Percentiles rank a stretch among this genome's conserved stretches.
Conservation (phyloP, 2,113 vertebrate genomes). For the Hyperoodon ampullatus region DNA sequence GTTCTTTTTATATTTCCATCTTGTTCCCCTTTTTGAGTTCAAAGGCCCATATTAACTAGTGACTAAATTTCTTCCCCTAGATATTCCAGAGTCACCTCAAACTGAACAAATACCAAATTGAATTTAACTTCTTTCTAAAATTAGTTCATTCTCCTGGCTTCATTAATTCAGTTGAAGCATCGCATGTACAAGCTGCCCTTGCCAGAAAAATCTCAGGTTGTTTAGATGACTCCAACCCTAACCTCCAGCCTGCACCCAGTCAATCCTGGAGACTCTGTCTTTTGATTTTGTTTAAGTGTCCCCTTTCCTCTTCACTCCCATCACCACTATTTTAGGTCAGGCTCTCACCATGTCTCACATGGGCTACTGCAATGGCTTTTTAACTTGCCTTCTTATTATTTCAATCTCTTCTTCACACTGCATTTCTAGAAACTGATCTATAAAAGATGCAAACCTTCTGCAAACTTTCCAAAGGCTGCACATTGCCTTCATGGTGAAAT, state of each 20-base stretch:
- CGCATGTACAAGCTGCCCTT: neutral
- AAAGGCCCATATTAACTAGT: neutral
- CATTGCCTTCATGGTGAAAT: neutral
- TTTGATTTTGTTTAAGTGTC: neutral
- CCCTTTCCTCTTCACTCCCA: neutral
- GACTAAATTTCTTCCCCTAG: neutral
- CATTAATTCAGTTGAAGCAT: neutral
- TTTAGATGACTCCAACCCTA: neutral
- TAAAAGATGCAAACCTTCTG: neutral
- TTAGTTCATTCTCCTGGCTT: neutral
- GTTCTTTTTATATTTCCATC: neutral
- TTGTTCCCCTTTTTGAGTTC: neutral
- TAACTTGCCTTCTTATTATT: neutral
- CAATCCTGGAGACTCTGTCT: neutral
- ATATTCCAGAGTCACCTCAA: slow-evolving; percentile 13
- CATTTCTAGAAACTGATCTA: neutral
- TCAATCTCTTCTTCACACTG: neutral
- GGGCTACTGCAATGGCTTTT: neutral
- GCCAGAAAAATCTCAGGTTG: neutral
- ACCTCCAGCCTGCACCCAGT: neutral
- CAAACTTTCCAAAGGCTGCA: neutral
- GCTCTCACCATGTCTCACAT: neutral
- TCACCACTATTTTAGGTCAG: neutral
- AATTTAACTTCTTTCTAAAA: neutral
- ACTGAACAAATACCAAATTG: neutral